Conservation (phyloP, 2,113 vertebrate genomes). For the Polypterus bichir region DNA sequence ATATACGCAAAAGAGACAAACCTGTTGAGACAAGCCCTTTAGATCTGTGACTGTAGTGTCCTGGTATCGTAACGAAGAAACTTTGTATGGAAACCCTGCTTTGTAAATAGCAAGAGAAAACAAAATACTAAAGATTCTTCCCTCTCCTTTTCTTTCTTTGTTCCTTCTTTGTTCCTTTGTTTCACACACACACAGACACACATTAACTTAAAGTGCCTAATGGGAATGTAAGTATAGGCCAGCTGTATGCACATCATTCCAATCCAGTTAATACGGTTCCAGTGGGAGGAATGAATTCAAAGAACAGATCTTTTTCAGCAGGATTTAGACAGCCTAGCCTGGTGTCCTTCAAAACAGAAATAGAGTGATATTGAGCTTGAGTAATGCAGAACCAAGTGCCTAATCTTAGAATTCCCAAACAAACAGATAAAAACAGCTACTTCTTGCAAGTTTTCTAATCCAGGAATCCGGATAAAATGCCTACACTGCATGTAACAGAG, state of each 20-base stretch:
- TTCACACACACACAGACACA: no score
- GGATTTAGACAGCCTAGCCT: slow-evolving; percentile 12
- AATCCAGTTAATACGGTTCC: slow-evolving; percentile 19
- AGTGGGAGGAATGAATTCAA: slow-evolving; percentile 28
- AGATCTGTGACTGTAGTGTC: no score
- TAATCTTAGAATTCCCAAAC: slow-evolving; percentile 41
- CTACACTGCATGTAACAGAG: slow-evolving; percentile 9
- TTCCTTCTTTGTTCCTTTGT: no score
- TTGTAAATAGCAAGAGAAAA: no score
- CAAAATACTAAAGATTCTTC: no score
- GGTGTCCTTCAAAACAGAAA: slow-evolving; percentile 34
- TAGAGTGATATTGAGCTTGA: slow-evolving; percentile 32
- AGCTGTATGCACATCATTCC: slow-evolving; percentile 28
- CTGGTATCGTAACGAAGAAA: no score
- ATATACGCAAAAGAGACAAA: no score
- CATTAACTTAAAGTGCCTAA: no score
- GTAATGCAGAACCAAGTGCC: slow-evolving; percentile 29
- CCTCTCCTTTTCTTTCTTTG: no score
- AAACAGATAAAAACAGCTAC: slow-evolving; percentile 28
- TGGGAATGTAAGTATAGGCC: slow-evolving; percentile 25
- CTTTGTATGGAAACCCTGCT: no score
- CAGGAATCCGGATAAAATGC: slow-evolving; percentile 19
- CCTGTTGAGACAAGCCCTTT: no score
- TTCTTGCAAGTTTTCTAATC: slow-evolving; percentile 6
- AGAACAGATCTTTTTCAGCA: slow-evolving; percentile 26